A percentile compares a stretch with the other conserved stretches of the same genome.
These are phyloP conservation scores for Ptilonorhynchus violaceus DNA, from an alignment of 2,113 vertebrate genomes.

Conservation along the genomic window DNA sequence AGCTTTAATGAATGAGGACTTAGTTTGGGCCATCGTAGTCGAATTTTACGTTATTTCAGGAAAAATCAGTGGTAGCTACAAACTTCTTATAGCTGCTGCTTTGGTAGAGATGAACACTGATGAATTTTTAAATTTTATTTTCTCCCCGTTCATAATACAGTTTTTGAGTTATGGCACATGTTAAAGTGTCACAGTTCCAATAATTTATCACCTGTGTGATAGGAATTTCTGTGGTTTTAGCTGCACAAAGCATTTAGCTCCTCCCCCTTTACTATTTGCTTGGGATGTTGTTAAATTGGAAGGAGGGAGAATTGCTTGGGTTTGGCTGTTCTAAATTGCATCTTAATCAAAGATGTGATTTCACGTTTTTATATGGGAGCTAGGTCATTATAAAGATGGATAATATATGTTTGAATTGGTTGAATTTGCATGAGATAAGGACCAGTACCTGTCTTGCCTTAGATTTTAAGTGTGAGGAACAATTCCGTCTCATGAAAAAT, in stretches of 20 bases:
- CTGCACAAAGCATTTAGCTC: background rate
- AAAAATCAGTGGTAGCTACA: background rate
- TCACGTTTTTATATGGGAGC: background rate
- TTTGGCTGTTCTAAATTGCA: background rate
- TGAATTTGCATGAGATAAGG: background rate
- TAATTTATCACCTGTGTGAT: background rate
- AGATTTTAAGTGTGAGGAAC: background rate
- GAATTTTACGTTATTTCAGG: background rate
- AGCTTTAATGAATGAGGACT: background rate
- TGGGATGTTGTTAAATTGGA: background rate
- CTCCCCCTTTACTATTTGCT: background rate
- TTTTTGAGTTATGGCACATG: rapidly evolving
- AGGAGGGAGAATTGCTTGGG: background rate
- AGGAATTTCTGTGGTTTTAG: background rate
- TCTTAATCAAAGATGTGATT: background rate
- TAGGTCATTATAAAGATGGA: background rate
- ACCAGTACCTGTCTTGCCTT: background rate
- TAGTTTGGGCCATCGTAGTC: background rate
- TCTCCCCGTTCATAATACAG: rapidly evolving
- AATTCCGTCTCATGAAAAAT: background rate
- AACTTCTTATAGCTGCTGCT: background rate
- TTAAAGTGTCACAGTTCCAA: background rate
- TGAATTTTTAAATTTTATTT: background rate
- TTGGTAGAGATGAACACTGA: background rate
- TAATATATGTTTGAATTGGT: background rate